phyloP scores from a whole-genome alignment of 2,888 invertebrate species.

The Apotomis capreana region DNA sequence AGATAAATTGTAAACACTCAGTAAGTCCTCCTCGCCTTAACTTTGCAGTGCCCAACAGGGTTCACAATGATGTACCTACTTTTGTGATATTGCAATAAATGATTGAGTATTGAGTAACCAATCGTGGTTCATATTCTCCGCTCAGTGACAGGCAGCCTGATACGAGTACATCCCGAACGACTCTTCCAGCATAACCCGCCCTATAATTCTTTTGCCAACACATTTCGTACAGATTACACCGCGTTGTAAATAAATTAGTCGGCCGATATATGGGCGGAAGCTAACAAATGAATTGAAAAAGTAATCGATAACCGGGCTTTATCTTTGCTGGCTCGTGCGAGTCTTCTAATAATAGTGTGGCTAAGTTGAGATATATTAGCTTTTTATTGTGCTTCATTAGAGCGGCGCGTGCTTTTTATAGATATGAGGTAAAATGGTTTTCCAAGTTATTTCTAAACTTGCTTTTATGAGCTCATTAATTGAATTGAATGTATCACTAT shows the following conservation, averaged over 20 bases:
- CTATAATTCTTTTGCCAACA: slow-evolving; percentile 20
- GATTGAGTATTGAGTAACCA: no score
- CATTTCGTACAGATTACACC: slow-evolving; percentile 40
- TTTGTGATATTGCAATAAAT: no score
- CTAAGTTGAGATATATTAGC: not conserved
- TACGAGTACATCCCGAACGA: slow-evolving; percentile 33
- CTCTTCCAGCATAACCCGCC: slow-evolving; percentile 51
- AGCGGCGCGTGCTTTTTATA: not conserved
- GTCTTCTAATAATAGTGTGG: slow-evolving; percentile 19
- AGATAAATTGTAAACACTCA: no score
- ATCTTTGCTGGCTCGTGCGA: slow-evolving; percentile 8
- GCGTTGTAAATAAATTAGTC: slow-evolving; percentile 62
- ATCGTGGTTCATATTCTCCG: not conserved
- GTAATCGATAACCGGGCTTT: slow-evolving; percentile 45
- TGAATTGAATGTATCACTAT: no score
- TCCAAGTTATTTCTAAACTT: no score
- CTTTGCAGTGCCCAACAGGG: no score
- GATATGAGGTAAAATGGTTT: not conserved
- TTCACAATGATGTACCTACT: no score
- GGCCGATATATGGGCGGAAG: slow-evolving; percentile 51
- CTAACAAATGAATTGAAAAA: slow-evolving; percentile 53
- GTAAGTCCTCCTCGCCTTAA: no score
- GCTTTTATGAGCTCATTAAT: no score
- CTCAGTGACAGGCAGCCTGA: not conserved
- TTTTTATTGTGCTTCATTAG: slow-evolving; percentile 2